Evolutionary conservation across 1,140 invertebrate genomes (phyloP).

Genomic region (Drosophila insularis): DNA sequence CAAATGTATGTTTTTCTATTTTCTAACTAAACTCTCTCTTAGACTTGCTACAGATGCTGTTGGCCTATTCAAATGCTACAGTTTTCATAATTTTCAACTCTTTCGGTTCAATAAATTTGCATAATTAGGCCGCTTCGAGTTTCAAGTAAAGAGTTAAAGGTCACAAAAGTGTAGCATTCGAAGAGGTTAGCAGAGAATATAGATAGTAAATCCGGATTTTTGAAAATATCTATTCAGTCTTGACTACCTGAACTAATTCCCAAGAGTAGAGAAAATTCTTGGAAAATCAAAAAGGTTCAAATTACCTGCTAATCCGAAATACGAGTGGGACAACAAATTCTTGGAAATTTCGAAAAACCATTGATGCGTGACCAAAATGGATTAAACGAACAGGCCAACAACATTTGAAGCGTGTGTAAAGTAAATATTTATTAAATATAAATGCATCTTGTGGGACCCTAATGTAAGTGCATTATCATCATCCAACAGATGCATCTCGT

Average conservation of each 20-base stretch:
- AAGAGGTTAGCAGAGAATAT: slow-evolving; percentile 24
- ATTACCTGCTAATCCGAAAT: not conserved
- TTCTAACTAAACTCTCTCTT: no score
- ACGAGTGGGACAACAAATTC: not conserved
- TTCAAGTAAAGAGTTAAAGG: slow-evolving; percentile 30
- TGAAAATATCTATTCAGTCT: no score
- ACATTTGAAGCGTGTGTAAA: not conserved
- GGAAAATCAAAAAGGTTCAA: no score
- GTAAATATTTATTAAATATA: slow-evolving; percentile 4
- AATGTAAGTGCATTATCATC: slow-evolving; percentile 3
- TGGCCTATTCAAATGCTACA: slow-evolving; percentile 37
- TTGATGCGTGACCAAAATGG: slow-evolving; percentile 45
- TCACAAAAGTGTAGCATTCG: slow-evolving; percentile 41
- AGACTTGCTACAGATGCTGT: slow-evolving; percentile 2
- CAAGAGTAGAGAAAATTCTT: not conserved
- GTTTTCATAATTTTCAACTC: slow-evolving; percentile 13
- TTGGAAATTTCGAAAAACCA: slow-evolving; percentile 24
- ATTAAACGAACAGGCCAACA: slow-evolving; percentile 48
- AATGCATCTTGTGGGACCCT: not conserved
- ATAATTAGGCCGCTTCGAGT: not conserved
- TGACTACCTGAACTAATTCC: no score
- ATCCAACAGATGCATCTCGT: slow-evolving; percentile 23
- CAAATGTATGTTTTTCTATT: no score
- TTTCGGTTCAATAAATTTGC: not conserved
- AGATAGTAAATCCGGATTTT: not conserved